phyloP scores from a whole-genome alignment of 1,140 invertebrate species.

The Brachionus rotundiformis region DNA sequence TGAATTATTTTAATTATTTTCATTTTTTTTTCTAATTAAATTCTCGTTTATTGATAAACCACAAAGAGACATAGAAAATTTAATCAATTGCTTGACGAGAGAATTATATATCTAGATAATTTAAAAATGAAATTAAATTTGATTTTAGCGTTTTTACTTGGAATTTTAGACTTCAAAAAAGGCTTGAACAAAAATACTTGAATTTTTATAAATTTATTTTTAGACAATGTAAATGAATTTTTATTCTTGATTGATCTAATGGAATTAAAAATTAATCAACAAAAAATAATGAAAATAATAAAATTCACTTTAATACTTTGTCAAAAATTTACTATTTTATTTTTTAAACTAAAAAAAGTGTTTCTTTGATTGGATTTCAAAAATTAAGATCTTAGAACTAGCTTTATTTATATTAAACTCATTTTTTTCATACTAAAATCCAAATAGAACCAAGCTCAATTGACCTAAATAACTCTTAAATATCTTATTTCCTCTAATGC shows the following conservation, averaged over 20 bases:
- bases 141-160: too few relatives aligned
- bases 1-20: not conserved
- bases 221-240: too few relatives aligned
- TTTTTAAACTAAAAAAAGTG: not conserved
- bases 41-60: not conserved
- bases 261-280: too few relatives aligned
- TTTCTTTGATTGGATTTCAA: not conserved
- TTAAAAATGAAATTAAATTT: too few relatives aligned
- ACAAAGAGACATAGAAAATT: not conserved
- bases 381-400: not conserved
- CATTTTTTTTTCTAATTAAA: conserved; percentile 15
- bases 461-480: not conserved
- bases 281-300: too few relatives aligned
- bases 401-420: not conserved
- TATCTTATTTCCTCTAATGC: not conserved
- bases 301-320: too few relatives aligned
- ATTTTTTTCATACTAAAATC: not conserved
- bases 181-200: too few relatives aligned
- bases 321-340: too few relatives aligned
- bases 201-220: too few relatives aligned
- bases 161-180: too few relatives aligned
- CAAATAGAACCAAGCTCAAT: conserved; percentile 1
- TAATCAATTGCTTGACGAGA: not conserved
- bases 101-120: too few relatives aligned
- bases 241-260: too few relatives aligned